Evolutionary conservation across 2,888 invertebrate species (phyloP), one percentile per base, ranked within the genome.

Genomic region (Digitonthophagus gazella): DNA sequence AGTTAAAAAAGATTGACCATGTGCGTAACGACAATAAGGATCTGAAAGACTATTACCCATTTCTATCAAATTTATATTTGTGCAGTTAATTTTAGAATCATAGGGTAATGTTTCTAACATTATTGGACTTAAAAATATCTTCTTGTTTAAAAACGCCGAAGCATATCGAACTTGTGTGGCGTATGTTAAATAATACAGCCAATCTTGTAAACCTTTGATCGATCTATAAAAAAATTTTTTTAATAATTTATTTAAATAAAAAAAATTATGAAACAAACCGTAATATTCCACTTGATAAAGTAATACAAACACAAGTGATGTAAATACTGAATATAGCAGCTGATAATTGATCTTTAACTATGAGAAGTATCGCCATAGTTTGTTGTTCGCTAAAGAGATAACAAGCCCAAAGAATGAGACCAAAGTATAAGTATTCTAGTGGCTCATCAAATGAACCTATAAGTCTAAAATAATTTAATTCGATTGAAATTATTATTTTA

Each of bases 311-410:
- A 69, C 91, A 88, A 1, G 91, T 87, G 66, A 95, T 85, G 78
- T 93, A 94, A n/a, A 93, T 86, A 64, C 93, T 93, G 15, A 90
- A 87, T 67, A 93, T 88, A 16, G 92, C 91, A 0, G 93, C 93
- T 14, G 90, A 89, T 69, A 93, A 87, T 0, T 91, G 90, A 74
- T 91, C 89, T 79, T 92, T 93, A 0, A 96, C 88, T 15, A 94
- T 86, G 88, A 95, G 89, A 82, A 96, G 85, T 65, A 93, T 86
- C 0, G 93, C 91, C 71, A 96, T 89, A 0, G 94, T 89, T 73
- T 95, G 89, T 79, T 96, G 95, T 79, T 96, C 96, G 0, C 93
- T 90, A 75, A 93, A 90, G 0, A 93, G 86, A 81, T 91, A 95
- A 79, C 93, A 93, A 0, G 93, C 91, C 93, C 95, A 95, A 8